Evolutionary conservation across 2,888 invertebrate genomes (phyloP), one percentile per base, ranked within the genome.

Genomic region (Tipula unca): DNA sequence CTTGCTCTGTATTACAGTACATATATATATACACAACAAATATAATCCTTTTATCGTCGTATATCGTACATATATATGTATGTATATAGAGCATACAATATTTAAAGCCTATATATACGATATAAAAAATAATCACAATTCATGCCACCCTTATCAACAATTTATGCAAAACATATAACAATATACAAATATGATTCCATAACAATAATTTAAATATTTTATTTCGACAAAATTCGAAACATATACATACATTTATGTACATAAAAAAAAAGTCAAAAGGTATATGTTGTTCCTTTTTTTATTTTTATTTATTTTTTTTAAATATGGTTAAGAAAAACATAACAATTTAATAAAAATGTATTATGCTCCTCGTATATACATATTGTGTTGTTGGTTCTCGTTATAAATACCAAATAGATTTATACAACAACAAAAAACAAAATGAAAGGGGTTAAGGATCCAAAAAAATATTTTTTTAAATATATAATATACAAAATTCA

Each of bases 161-260:
- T 69, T 69, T 69, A 69, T 69, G 69, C 69, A 69, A 69, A 69
- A 69, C 69, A 69, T 20, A 69, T 69, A 69, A 69, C 25, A 69
- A 69, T 69, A 25, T 69, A 69, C 69, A 69, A 69, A 69, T 69
- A 69, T 69, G 69, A 69, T 69, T 69, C 69, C 69, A 69, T 69
- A 69, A 69, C 69, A 69, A 69, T 69, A 69, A 69, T 69, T 69
- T 69, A 69, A 69, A 69, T 69, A 69, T 69, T 69, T 69, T 69
- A 69, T 69, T 25, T 69, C 69, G 69, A 69, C 69, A 69, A 69
- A 69, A 69, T 69, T 69, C 69, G 69, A 69, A 69, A 25, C 69
- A 25, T 69, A 69, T 3, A 69, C 25, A 69, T n/a, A 42, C 36
- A 10, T 8, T 3, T 39, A 42, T n/a, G 4, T 3, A 25, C 69